Conservation (phyloP, 2,888 invertebrate genomes). For the Dasypogon diadema region DNA sequence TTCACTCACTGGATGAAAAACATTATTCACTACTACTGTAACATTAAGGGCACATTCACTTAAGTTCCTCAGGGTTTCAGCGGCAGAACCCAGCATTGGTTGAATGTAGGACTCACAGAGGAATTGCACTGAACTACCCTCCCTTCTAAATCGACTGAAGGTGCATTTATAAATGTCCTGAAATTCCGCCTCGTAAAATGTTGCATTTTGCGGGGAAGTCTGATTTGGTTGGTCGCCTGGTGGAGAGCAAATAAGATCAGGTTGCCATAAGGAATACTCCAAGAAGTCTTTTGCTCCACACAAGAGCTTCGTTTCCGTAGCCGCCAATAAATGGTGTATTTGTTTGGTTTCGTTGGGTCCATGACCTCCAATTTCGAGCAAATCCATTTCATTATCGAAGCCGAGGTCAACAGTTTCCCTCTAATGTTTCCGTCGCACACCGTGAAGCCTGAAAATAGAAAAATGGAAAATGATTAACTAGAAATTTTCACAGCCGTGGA, state of each 20-base stretch:
- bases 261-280: slow-evolving; percentile 60
- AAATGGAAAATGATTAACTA: background rate
- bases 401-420: slow-evolving; percentile 1
- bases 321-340: background rate
- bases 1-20: slow-evolving; percentile 63
- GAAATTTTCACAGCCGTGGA: background rate
- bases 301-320: background rate
- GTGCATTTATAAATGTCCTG: slow-evolving; percentile 19
- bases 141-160: background rate
- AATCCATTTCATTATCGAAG: slow-evolving; percentile 69
- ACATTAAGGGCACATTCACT: slow-evolving; percentile 61
- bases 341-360: slow-evolving; percentile 55
- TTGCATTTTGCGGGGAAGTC: background rate
- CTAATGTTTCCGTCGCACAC: background rate
- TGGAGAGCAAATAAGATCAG: slow-evolving; percentile 62
- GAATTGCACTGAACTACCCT: background rate
- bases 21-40: slow-evolving; percentile 61
- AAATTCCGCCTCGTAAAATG: background rate
- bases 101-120: background rate
- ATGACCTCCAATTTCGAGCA: slow-evolving; percentile 65
- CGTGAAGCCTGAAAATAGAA: slow-evolving; percentile 12
- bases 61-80: slow-evolving; percentile 49
- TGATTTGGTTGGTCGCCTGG: background rate
- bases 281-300: slow-evolving; percentile 37
- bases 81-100: background rate